Conservation (phyloP, 1,140 invertebrate genomes). For the Plectrocnemia conspersa region DNA sequence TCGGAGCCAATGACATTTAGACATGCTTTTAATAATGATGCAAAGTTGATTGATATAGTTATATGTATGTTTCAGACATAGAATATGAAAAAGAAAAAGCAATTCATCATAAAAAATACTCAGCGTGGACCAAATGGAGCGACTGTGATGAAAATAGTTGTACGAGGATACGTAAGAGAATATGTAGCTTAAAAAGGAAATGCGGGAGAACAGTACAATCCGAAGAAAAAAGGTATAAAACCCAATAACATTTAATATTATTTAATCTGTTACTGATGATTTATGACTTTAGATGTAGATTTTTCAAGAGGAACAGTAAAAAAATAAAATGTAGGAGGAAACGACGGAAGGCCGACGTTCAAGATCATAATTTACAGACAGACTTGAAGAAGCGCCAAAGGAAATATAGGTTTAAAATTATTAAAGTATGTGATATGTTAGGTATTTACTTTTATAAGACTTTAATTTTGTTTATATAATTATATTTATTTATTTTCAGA, state of each 20-base stretch:
- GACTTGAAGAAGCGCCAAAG: constrained; percentile 7
- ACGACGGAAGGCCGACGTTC: constrained; percentile 14
- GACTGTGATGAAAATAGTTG: constrained; percentile 23
- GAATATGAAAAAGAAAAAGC: too few relatives aligned
- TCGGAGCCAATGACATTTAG: too few relatives aligned
- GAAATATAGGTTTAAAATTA: constrained; percentile 33
- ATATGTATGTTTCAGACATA: too few relatives aligned
- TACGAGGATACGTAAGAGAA: constrained; percentile 21
- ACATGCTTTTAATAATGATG: too few relatives aligned
- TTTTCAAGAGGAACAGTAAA: constrained; percentile 23
- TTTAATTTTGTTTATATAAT: not conserved
- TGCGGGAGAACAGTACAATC: constrained; percentile 27
- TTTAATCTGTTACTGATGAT: constrained; percentile 1
- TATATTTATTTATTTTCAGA: constrained; percentile 5
- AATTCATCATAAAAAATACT: too few relatives aligned
- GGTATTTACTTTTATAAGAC: not conserved
- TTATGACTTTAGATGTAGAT: constrained; percentile 27
- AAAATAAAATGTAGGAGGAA: constrained; percentile 28
- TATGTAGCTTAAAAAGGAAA: constrained; percentile 21
- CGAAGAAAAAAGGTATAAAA: constrained; percentile 31
- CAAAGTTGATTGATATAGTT: too few relatives aligned
- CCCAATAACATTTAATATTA: constrained; percentile 5
- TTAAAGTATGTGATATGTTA: constrained; percentile 24
- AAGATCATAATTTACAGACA: not conserved
- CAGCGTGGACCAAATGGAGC: constrained; percentile 30